Evolutionary conservation across 1,140 invertebrate genomes (phyloP).

Genomic region (Nebria ingens): DNA sequence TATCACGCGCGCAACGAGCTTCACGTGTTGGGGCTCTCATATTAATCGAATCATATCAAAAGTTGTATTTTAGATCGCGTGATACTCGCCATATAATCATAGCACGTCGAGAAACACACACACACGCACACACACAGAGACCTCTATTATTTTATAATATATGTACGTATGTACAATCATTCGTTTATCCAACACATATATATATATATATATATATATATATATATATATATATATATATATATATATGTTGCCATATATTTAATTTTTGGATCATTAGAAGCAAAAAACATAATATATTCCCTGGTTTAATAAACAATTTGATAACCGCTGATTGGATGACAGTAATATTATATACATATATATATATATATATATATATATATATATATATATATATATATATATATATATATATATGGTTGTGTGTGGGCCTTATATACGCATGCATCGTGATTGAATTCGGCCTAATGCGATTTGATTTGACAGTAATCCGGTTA

Average conservation of each 20-base stretch:
- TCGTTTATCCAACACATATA: too few species aligned
- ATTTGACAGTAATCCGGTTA: constrained; percentile 37
- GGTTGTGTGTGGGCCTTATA: neutral
- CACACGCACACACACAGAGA: neutral
- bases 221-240: too few species aligned
- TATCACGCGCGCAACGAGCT: constrained; percentile 21
- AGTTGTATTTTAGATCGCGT: neutral
- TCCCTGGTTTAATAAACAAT: too few species aligned
- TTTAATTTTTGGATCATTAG: too few species aligned
- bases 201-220: too few species aligned
- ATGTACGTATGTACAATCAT: too few species aligned
- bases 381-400: neutral
- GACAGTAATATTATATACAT: too few species aligned
- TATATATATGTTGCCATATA: too few species aligned
- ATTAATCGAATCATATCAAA: constrained; percentile 18
- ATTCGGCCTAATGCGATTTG: constrained; percentile 32
- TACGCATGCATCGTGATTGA: neutral
- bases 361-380: too few species aligned
- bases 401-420: neutral
- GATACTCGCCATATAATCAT: neutral
- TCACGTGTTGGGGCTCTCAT: constrained; percentile 24
- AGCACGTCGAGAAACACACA: neutral
- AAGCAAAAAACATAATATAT: too few species aligned
- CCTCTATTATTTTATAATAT: neutral
- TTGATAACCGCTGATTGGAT: too few species aligned